Conservation (phyloP, 1,140 invertebrate genomes). For the Lanistes nyassanus region DNA sequence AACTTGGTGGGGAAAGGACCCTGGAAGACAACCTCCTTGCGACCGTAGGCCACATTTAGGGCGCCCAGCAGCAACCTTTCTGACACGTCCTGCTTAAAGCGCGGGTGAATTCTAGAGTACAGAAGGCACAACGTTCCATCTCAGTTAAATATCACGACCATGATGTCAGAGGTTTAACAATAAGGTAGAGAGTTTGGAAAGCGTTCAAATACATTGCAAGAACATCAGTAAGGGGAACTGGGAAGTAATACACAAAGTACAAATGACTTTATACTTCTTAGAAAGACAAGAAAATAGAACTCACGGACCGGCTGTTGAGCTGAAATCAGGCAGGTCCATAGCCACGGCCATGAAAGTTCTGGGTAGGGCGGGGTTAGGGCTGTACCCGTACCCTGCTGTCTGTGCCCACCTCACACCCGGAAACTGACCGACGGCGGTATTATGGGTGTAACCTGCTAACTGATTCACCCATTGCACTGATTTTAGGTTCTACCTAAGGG, state of each 20-base stretch:
- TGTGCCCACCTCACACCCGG: constrained; percentile 45
- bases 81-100: constrained; percentile 49
- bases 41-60: constrained; percentile 38
- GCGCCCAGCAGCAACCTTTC: constrained; percentile 34
- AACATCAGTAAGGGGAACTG: too few relatives aligned
- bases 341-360: constrained; percentile 25
- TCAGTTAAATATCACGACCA: neutral
- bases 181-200: too few relatives aligned
- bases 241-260: too few relatives aligned
- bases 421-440: constrained; percentile 16
- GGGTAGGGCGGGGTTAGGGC: constrained; percentile 35
- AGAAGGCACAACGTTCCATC: neutral
- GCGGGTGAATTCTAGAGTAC: constrained; percentile 48
- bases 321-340: constrained; percentile 18
- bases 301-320: constrained; percentile 28
- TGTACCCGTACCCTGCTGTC: constrained; percentile 44
- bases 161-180: neutral
- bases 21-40: constrained; percentile 28
- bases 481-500: too few relatives aligned
- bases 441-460: neutral
- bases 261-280: too few relatives aligned
- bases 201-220: too few relatives aligned
- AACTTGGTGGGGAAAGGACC: constrained; percentile 36
- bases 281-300: constrained; percentile 11
- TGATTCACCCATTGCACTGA: too few relatives aligned